phyloP scores from a whole-genome alignment of 2,797 vertebrate genomes.

The Rhabdomys pumilio region DNA sequence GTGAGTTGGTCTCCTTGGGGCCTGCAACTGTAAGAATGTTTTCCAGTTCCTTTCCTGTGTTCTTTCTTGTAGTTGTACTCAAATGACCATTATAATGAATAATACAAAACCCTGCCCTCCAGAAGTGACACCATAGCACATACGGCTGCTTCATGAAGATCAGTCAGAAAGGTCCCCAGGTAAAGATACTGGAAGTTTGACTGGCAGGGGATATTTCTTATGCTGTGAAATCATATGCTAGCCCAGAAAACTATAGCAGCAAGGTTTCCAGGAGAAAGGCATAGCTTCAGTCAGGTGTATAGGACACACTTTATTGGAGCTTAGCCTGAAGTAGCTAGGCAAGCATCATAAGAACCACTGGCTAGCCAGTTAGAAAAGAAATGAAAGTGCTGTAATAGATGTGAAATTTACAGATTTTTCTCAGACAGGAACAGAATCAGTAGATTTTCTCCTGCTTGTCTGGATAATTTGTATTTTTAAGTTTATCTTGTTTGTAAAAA shows the following conservation, averaged over 20 bases:
- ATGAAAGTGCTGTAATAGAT: conserved; percentile 72
- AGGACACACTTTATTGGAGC: not conserved
- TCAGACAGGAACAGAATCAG: conserved; percentile 62
- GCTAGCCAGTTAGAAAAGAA: conserved; percentile 55
- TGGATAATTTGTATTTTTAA: conserved; percentile 52
- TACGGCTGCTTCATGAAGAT: not conserved
- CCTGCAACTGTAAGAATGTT: not conserved
- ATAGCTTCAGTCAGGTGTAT: not conserved
- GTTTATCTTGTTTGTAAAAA: conserved; percentile 24
- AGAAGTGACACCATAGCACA: not conserved
- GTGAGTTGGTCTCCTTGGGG: not conserved
- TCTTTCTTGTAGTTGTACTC: not conserved
- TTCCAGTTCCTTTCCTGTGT: not conserved
- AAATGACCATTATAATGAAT: not conserved
- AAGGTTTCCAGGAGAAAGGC: not conserved
- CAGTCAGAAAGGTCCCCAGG: not conserved
- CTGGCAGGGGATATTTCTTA: not conserved
- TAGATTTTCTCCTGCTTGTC: conserved; percentile 32
- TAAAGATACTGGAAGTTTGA: not conserved
- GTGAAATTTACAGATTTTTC: conserved; percentile 54
- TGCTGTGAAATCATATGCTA: not conserved
- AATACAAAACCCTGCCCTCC: not conserved
- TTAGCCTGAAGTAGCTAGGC: conserved; percentile 22
- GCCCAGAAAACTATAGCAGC: not conserved
- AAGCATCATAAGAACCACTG: conserved; percentile 45